These are phyloP conservation scores for Nymphalis c-album DNA, from an alignment of 2,888 invertebrate genomes.

Conservation along the genomic window DNA sequence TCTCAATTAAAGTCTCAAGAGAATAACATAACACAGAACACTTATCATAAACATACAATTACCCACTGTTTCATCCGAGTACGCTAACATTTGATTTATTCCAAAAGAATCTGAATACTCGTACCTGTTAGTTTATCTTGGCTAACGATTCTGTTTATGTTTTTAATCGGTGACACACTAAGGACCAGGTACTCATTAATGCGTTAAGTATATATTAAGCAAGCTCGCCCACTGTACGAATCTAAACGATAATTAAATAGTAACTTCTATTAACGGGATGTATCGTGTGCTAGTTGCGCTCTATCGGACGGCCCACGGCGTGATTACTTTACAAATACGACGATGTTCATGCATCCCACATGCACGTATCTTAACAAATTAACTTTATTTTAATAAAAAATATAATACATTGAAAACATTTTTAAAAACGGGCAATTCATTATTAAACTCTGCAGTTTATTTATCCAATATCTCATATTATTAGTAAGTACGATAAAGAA, in stretches of 20 bases:
- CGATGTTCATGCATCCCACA: too few relatives aligned
- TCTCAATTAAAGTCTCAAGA: not conserved
- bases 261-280: slow-evolving; percentile 20
- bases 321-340: slow-evolving; percentile 37
- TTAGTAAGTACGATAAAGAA: not conserved
- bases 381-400: slow-evolving; percentile 29
- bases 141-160: not conserved
- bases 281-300: slow-evolving; percentile 23
- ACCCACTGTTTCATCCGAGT: too few relatives aligned
- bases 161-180: too few relatives aligned
- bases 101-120: too few relatives aligned
- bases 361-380: too few relatives aligned
- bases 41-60: too few relatives aligned
- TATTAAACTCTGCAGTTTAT: not conserved
- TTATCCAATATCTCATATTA: too few relatives aligned
- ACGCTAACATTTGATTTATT: too few relatives aligned
- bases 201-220: slow-evolving; percentile 3
- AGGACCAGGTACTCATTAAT: not conserved
- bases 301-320: slow-evolving; percentile 33
- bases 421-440: slow-evolving; percentile 3
- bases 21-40: not conserved
- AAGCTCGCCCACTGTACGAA: not conserved
- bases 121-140: too few relatives aligned
- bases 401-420: slow-evolving; percentile 15
- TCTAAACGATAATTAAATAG: slow-evolving; percentile 20